Evolutionary conservation across 1,140 invertebrate genomes (phyloP), one percentile per base, ranked within the genome.

Genomic region (Portunus trituberculatus): DNA sequence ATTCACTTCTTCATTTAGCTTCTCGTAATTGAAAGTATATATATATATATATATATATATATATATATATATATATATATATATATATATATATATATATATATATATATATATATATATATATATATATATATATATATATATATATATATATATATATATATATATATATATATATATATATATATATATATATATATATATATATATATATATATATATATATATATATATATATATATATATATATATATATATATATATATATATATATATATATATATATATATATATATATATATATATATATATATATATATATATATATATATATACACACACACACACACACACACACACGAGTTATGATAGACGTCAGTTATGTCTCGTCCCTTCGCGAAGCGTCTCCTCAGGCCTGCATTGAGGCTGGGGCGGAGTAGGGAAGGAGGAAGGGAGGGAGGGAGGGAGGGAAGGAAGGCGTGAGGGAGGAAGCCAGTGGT

Each of bases 21-120:
- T 25, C 28, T 28, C 4, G 25, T 48, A 52, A 28, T 0, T 91
- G 45, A 48, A 39, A 31, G 28, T 88, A 31, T 88, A 31, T 88
- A 31, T 88, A 88, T 88, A 88, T 88, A 88, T 88, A 88, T 88
- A 88, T 88, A 88, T 88, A 88, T 88, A 88, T 88, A 88, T 88
- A 88, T 88, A 88, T 88, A 88, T 88, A 88, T 88, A 88, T 87
- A 31, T 88, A 88, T 88, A 88, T 28, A 88, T 88, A 88, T 88
- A 88, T 88, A 88, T 88, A 88, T 88, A 88, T 88, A 88, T 88
- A 32, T 88, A 88, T 88, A 31, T 88, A 88, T 88, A 88, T 88
- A 31, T 88, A 88, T 7, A 88, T 88, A 91, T 28, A 67, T 59
- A 52, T 91, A 91, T 91, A 67, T 28, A 10, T 91, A 59, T n/a